phyloP scores from a whole-genome alignment of 2,797 vertebrate genomes.

The Pipistrellus pipistrellus region DNA sequence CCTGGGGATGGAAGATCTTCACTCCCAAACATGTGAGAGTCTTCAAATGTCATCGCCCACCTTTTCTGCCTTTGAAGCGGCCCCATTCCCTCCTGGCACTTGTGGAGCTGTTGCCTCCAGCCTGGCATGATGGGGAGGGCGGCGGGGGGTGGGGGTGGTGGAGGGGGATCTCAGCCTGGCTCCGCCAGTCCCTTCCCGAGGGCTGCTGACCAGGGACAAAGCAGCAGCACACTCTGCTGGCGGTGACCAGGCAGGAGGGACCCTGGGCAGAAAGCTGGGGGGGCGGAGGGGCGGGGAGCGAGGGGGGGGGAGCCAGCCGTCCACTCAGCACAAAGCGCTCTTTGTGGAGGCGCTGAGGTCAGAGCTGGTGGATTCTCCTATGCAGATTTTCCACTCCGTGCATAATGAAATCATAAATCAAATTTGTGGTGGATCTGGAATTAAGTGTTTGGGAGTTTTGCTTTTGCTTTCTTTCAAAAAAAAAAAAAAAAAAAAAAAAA shows the following conservation, averaged over 20 bases:
- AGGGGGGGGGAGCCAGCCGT: neutral
- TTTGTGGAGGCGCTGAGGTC: slow-evolving; percentile 75
- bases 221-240: slow-evolving; percentile 73
- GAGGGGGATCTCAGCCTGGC: neutral
- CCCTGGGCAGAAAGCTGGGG: neutral
- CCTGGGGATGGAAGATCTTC: slow-evolving; percentile 66
- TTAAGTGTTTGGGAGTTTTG: slow-evolving; percentile 87
- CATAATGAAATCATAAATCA: slow-evolving; percentile 89
- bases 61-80: slow-evolving; percentile 76
- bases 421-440: slow-evolving; percentile 87
- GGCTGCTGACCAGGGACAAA: neutral
- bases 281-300: too few species aligned
- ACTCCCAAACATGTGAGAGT: slow-evolving; percentile 52
- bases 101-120: slow-evolving; percentile 63
- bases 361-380: slow-evolving; percentile 74
- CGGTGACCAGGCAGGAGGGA: slow-evolving; percentile 1
- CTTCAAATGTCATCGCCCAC: slow-evolving; percentile 80
- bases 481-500: neutral
- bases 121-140: neutral
- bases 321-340: slow-evolving; percentile 73
- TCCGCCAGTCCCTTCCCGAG: neutral
- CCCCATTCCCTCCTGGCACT: slow-evolving; percentile 42
- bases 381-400: slow-evolving; percentile 83
- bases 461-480: slow-evolving; percentile 58
- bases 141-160: too few species aligned